A percentile compares a stretch with the other conserved stretches of the same genome.
Conservation (phyloP, 2,113 vertebrate species). For the Hypocryptadius cinnamomeus region DNA sequence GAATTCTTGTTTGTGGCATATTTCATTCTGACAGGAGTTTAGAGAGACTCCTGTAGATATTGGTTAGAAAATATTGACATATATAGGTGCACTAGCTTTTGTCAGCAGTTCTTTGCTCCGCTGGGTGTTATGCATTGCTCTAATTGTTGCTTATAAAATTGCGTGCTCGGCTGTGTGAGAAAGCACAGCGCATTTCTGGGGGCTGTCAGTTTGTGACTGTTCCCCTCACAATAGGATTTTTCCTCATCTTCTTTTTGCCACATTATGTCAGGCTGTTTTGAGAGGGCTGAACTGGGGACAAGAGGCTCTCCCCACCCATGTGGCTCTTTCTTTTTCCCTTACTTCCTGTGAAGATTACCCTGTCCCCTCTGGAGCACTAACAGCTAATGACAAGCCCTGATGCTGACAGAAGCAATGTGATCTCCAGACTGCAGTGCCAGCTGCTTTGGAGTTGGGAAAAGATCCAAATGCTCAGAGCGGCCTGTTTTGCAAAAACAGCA, state of each 20-base stretch:
- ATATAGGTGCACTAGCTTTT: conserved; percentile 15
- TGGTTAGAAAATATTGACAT: conserved; percentile 21
- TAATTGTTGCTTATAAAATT: not conserved
- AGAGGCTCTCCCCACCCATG: not conserved
- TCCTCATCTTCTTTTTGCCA: not conserved
- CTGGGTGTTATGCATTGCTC: not conserved
- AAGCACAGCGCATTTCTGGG: not conserved
- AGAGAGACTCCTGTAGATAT: conserved; percentile 1
- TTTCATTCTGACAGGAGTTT: conserved; percentile 22
- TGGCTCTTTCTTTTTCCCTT: not conserved
- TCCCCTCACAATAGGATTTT: not conserved
- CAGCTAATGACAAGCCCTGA: not conserved
- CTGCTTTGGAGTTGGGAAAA: conserved; percentile 1
- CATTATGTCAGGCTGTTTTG: not conserved
- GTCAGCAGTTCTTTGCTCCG: not conserved
- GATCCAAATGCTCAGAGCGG: not conserved
- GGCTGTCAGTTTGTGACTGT: not conserved
- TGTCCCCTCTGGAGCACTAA: not conserved
- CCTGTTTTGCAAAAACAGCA: not conserved
- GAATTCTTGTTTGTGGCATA: not conserved
- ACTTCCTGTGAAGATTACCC: not conserved
- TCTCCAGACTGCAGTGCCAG: not conserved
- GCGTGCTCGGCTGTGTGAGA: not conserved
- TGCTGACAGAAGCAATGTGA: not conserved
- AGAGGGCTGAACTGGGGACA: not conserved